Percentiles rank a stretch among this genome's conserved stretches.
phyloP scores from a whole-genome alignment of 2,797 vertebrate species.

The Sebastolobus alascanus region DNA sequence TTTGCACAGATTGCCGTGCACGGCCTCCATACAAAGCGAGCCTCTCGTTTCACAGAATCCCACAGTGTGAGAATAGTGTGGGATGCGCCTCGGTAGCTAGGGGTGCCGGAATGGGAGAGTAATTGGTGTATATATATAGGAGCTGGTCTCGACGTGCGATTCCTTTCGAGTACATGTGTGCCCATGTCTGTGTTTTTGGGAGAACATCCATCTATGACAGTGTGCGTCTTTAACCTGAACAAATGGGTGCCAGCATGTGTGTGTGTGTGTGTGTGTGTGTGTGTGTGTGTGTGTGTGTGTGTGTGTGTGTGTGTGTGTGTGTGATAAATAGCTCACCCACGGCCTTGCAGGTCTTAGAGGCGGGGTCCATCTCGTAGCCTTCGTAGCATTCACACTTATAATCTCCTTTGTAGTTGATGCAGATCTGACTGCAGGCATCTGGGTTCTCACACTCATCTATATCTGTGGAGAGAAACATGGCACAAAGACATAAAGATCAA shows the following conservation, averaged over 20 bases:
- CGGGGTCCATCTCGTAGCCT: conserved; percentile 97
- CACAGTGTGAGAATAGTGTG: conserved; percentile 55
- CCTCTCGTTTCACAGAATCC: conserved; percentile 47
- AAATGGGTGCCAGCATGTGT: neutral
- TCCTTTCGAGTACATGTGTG: conserved; percentile 27
- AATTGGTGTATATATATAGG: conserved; percentile 37
- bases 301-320: neutral
- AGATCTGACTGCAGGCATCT: conserved; percentile 97
- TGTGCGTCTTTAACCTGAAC: conserved; percentile 17
- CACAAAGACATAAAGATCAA: neutral
- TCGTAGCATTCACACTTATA: conserved; percentile 98
- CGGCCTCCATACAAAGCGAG: conserved; percentile 73
- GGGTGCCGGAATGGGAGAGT: conserved; percentile 37
- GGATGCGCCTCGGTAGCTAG: conserved; percentile 48
- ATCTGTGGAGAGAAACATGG: conserved; percentile 81
- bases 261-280: too few relatives aligned
- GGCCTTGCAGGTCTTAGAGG: conserved; percentile 97
- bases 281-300: too few relatives aligned
- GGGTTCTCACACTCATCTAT: conserved; percentile 98
- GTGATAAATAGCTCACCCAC: conserved; percentile 87
- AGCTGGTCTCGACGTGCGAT: conserved; percentile 20
- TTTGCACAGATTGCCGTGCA: conserved; percentile 74
- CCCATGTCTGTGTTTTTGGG: conserved; percentile 5
- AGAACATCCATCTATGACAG: conserved; percentile 43
- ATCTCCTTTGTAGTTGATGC: conserved; percentile 99